Percentiles rank a stretch among this genome's conserved stretches.
Evolutionary conservation across 2,888 invertebrate genomes (phyloP).

Genomic region (Macrophya alboannulata): DNA sequence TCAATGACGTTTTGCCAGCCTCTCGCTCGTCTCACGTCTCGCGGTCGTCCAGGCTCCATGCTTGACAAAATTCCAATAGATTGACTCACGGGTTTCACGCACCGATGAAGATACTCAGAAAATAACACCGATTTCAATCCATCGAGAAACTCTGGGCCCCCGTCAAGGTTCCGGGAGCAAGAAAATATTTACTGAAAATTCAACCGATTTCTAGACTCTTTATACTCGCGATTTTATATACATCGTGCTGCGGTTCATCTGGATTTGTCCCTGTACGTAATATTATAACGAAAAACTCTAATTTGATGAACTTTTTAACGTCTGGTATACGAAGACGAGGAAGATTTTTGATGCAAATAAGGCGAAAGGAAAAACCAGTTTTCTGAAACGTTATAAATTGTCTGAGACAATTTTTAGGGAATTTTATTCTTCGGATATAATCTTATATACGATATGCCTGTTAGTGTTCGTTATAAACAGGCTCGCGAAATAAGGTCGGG

Average conservation of each 20-base stretch:
- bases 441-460: neutral
- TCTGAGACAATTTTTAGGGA: neutral
- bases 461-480: neutral
- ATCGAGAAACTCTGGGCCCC: neutral
- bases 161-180: neutral
- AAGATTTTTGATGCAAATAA: neutral
- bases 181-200: neutral
- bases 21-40: slow-evolving; percentile 11
- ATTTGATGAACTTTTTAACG: neutral
- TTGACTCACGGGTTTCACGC: slow-evolving; percentile 34
- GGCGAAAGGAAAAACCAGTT: slow-evolving; percentile 31
- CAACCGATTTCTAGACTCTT: neutral
- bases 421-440: neutral
- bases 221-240: neutral
- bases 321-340: neutral
- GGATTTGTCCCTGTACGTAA: neutral
- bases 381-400: neutral
- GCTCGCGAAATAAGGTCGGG: neutral
- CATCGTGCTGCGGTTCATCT: neutral
- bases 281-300: neutral
- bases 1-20: slow-evolving; percentile 36
- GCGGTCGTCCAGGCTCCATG: slow-evolving; percentile 7
- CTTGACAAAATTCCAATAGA: slow-evolving; percentile 25
- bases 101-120: slow-evolving; percentile 11
- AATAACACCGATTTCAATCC: neutral